Conservation (phyloP, 1,140 invertebrate species). For the Drosophila guanche region DNA sequence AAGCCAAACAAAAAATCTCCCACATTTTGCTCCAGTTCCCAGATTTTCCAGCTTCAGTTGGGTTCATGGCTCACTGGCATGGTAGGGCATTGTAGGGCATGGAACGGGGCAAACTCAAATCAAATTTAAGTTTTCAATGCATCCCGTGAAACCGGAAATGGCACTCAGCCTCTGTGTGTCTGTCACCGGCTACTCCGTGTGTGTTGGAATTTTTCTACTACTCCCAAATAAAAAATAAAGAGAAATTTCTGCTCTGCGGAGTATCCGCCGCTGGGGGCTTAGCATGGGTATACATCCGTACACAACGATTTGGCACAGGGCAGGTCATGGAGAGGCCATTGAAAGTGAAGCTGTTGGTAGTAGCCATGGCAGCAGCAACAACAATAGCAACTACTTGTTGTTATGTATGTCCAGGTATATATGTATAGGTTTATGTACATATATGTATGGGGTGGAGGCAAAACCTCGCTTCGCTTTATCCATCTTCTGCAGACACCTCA, state of each 20-base stretch:
- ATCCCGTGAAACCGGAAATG: slow-evolving; percentile 61
- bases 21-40: slow-evolving; percentile 27
- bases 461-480: slow-evolving; percentile 15
- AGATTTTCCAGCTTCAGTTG: too few species aligned
- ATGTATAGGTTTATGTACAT: neutral
- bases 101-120: slow-evolving; percentile 53
- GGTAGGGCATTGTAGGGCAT: neutral
- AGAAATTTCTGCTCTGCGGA: too few species aligned
- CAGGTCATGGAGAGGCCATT: slow-evolving; percentile 45
- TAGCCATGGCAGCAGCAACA: slow-evolving; percentile 34
- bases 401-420: slow-evolving; percentile 41
- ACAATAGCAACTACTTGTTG: slow-evolving; percentile 55
- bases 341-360: slow-evolving; percentile 43
- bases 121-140: slow-evolving; percentile 67
- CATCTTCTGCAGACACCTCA: slow-evolving; percentile 16
- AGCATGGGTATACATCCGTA: neutral
- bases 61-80: neutral
- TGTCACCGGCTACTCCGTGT: slow-evolving; percentile 7
- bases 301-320: slow-evolving; percentile 27
- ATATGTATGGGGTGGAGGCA: neutral
- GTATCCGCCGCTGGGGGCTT: too few species aligned
- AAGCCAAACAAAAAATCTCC: slow-evolving; percentile 57
- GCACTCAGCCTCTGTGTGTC: slow-evolving; percentile 12
- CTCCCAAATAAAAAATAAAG: neutral
- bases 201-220: slow-evolving; percentile 33